Evolutionary conservation across 2,797 vertebrate species (phyloP), one percentile per base, ranked within the genome.

Genomic region (Psittacula derbiana): DNA sequence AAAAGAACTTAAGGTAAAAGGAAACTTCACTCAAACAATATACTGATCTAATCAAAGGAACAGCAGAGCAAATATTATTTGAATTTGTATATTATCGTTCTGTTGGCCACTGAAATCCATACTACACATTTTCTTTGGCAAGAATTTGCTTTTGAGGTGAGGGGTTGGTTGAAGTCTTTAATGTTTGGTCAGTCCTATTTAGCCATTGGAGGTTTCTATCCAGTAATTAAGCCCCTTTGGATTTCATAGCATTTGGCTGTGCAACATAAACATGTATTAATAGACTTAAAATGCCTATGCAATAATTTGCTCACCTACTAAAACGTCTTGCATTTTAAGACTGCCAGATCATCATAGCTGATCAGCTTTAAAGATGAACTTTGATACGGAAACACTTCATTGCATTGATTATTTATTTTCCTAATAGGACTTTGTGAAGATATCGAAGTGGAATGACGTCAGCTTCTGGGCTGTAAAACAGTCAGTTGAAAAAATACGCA

Each of bases 401-500:
- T 74, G 6, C 12, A 82, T 6, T 64, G 33, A 17, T 69, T 50
- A 43, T 73, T 93, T 93, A 2, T 61, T 95, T 95, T 87, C 87
- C 53, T 95, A 90, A 70, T n/a, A 99, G 99, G 99, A 99, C 97
- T 99, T 99, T 98, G 99, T 99, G 79, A 99, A 99, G 97, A 99
- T 99, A 97, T 99, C 99, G 8, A 99, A 98, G 88, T 99, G 99
- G 99, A 99, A 99, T 55, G 99, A 99, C n/a, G 98, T 99, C 93
- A 99, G 98, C 96, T 99, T 99, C 98, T 99, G 99, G 99, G 98
- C 99, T 92, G 98, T 99, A 96, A 99, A 99, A 76, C 99, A 99
- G 19, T 99, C 99, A 3, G 99, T 99, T 96, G 99, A 99, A 94
- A 99, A 99, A 96, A 99, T 99, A 18, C 99, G 99, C 96, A 98